Evolutionary conservation across 2,797 vertebrate species (phyloP).

Genomic region (Lutjanus campechanus): DNA sequence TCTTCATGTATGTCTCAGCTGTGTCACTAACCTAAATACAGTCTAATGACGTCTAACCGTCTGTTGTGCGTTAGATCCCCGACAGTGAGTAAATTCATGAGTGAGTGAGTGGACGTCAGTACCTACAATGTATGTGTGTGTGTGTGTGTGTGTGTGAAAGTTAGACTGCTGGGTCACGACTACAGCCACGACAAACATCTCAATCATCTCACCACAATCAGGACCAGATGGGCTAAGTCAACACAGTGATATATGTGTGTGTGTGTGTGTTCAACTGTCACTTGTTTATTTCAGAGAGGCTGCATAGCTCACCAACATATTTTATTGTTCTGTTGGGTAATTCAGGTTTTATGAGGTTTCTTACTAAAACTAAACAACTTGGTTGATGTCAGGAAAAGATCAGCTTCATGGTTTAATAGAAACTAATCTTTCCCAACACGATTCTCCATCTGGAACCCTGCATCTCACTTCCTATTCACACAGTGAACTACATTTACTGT

Average conservation of each 20-base stretch:
- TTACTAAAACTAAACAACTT: no score
- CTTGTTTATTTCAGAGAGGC: neutral
- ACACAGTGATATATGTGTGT: constrained; percentile 33
- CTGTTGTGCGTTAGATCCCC: constrained; percentile 23
- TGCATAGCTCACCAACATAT: neutral
- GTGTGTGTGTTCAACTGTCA: constrained; percentile 11
- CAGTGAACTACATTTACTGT: no score
- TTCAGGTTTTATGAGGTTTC: neutral
- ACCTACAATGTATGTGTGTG: constrained; percentile 31
- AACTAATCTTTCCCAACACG: neutral
- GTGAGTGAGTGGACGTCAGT: constrained; percentile 38
- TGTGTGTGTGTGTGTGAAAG: constrained; percentile 33
- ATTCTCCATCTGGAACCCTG: no score
- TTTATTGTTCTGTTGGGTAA: neutral
- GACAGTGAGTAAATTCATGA: constrained; percentile 14
- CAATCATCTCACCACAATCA: constrained; percentile 73
- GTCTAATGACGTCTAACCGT: constrained; percentile 39
- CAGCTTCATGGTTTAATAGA: neutral
- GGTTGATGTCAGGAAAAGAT: no score
- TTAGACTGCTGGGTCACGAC: constrained; percentile 46
- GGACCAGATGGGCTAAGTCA: constrained; percentile 75
- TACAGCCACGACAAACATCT: constrained; percentile 72
- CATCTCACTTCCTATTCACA: no score
- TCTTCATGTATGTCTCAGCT: constrained; percentile 18
- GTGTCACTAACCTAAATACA: constrained; percentile 51